Evolutionary conservation across 2,113 vertebrate genomes (phyloP).

Genomic region (Gopherus flavomarginatus): DNA sequence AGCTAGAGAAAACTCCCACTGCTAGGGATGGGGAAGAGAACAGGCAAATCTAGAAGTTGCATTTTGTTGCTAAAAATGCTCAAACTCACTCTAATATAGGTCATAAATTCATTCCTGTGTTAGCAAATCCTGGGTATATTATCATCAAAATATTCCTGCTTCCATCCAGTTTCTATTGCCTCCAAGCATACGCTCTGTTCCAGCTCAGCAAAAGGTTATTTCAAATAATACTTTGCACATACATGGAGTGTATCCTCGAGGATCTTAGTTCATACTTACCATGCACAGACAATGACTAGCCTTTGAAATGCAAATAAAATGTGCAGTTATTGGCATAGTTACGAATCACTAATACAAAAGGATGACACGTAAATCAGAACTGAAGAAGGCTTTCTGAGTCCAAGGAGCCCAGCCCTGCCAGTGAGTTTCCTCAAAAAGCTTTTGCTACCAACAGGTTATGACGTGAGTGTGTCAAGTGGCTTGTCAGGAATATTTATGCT

Average conservation of each 20-base stretch:
- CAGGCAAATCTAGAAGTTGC: not conserved
- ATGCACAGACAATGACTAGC: slow-evolving; percentile 17
- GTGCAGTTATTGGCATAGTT: slow-evolving; percentile 36
- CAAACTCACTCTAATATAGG: not conserved
- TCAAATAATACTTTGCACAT: slow-evolving; percentile 50
- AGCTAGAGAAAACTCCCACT: not conserved
- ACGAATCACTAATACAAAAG: slow-evolving; percentile 48
- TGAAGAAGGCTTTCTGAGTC: slow-evolving; percentile 18
- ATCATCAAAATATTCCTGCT: slow-evolving; percentile 21
- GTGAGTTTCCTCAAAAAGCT: not conserved
- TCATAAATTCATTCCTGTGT: not conserved
- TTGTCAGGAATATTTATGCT: slow-evolving; percentile 58
- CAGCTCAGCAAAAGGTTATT: slow-evolving; percentile 47
- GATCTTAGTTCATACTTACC: slow-evolving; percentile 12
- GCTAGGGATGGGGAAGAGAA: not conserved
- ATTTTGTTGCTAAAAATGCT: not conserved
- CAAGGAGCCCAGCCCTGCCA: slow-evolving; percentile 6
- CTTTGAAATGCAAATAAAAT: slow-evolving; percentile 62
- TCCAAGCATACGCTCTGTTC: slow-evolving; percentile 28
- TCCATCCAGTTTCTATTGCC: slow-evolving; percentile 23
- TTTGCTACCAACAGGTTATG: slow-evolving; percentile 27
- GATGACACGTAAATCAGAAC: slow-evolving; percentile 23
- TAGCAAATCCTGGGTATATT: slow-evolving; percentile 18
- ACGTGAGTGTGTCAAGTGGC: slow-evolving; percentile 61
- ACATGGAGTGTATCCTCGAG: not conserved